phyloP scores from a whole-genome alignment of 2,113 vertebrate species.

The Pleuronectes platessa region DNA sequence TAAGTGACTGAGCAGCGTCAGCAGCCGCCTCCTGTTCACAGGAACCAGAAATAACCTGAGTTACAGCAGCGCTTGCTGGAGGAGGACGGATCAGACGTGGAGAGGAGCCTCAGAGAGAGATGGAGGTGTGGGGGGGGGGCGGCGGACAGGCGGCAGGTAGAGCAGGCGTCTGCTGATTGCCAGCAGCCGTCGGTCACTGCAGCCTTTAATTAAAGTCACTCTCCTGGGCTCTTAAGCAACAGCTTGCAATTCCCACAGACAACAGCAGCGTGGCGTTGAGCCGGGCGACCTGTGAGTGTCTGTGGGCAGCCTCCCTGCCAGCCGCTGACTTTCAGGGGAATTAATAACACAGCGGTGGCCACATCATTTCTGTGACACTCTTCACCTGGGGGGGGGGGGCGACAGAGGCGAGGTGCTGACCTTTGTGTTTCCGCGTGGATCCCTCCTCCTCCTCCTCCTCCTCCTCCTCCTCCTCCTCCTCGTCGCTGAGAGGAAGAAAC shows the following conservation, averaged over 20 bases:
- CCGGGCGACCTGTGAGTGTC: constrained; percentile 67
- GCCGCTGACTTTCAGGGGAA: constrained; percentile 75
- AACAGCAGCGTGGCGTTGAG: constrained; percentile 62
- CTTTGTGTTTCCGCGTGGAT: constrained; percentile 29
- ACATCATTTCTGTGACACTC: constrained; percentile 59
- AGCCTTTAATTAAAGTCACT: constrained; percentile 77
- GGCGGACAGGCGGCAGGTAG: constrained; percentile 46
- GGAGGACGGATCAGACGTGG: no score
- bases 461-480: not conserved
- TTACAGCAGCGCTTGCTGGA: no score
- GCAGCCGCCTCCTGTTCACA: no score
- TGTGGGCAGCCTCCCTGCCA: constrained; percentile 34
- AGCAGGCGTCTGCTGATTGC: constrained; percentile 65
- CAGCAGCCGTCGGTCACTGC: constrained; percentile 73
- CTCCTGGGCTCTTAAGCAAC: constrained; percentile 69
- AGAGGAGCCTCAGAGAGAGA: no score
- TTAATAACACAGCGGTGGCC: constrained; percentile 63
- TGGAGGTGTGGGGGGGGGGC: not conserved
- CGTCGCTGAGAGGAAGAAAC: not conserved
- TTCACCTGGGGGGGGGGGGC: not conserved
- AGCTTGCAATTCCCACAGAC: constrained; percentile 74
- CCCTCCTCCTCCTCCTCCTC: not conserved
- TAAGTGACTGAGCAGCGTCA: no score
- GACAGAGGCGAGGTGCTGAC: constrained; percentile 55
- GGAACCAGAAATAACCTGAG: no score